Evolutionary conservation across 2,888 invertebrate genomes (phyloP).

Genomic region (Cheilosia impressa): DNA sequence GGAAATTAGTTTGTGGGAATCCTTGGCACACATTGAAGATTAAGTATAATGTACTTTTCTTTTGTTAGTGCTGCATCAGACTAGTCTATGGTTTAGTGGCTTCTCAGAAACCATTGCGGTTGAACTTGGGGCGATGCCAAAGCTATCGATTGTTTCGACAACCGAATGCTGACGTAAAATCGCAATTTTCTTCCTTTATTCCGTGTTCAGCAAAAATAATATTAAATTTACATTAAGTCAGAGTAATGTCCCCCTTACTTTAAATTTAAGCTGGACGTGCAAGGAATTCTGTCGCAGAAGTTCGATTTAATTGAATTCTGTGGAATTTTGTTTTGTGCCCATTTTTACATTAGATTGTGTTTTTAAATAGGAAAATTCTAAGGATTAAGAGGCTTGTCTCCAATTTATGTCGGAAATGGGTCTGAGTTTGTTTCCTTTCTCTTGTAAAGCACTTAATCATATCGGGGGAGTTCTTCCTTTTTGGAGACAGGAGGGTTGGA

Average conservation of each 20-base stretch:
- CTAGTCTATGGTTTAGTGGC: background rate
- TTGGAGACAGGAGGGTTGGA: too few species aligned
- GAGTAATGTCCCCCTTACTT: too few species aligned
- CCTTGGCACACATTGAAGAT: background rate
- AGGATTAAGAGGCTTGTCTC: background rate
- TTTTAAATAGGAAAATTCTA: background rate
- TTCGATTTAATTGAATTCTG: background rate
- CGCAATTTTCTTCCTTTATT: background rate
- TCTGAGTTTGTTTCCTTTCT: too few species aligned
- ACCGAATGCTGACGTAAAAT: background rate
- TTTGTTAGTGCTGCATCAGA: background rate
- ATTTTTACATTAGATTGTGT: background rate
- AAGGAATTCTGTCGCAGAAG: background rate
- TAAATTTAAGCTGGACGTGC: background rate
- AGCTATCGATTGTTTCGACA: constrained; percentile 1
- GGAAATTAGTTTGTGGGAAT: background rate
- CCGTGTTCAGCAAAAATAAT: background rate
- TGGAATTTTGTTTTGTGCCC: background rate
- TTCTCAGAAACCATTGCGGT: constrained; percentile 10
- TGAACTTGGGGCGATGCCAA: constrained; percentile 13
- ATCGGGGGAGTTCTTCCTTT: too few species aligned
- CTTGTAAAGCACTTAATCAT: too few species aligned
- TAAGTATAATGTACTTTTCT: constrained; percentile 13
- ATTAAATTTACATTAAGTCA: constrained; percentile 20
- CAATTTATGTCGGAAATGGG: background rate